Evolutionary conservation across 2,113 vertebrate species (phyloP).

Genomic region (Dasypus novemcinctus): DNA sequence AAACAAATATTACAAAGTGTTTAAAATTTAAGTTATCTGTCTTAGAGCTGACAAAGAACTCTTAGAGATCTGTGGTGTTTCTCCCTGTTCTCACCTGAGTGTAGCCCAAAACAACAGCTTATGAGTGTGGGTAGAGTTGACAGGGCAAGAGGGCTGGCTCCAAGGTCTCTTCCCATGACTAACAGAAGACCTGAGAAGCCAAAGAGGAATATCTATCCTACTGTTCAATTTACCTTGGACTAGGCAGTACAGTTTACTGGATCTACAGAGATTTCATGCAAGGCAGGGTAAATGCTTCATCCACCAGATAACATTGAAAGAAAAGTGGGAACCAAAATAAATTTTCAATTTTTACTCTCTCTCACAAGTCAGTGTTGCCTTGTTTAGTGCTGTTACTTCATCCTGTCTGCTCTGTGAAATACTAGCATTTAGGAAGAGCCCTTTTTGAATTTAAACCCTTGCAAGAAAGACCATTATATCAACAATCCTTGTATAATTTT

Average conservation of each 20-base stretch:
- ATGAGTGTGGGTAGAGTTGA: rapidly evolving
- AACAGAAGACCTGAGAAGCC: background rate
- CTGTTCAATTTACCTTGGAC: background rate
- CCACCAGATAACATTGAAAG: background rate
- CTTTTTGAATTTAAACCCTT: background rate
- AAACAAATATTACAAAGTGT: background rate
- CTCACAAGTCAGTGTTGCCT: background rate
- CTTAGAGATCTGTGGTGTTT: no score
- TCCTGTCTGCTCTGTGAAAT: background rate
- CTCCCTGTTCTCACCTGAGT: background rate
- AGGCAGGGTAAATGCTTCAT: background rate
- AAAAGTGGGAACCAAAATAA: background rate
- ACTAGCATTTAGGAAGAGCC: background rate
- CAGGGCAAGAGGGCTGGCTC: background rate
- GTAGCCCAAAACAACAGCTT: background rate
- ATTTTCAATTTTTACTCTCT: background rate
- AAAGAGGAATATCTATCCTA: no score
- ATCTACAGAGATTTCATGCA: background rate
- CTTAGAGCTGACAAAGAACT: background rate
- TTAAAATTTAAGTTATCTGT: background rate
- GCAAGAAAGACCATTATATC: background rate
- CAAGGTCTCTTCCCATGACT: background rate
- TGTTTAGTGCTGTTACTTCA: background rate
- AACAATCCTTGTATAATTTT: background rate
- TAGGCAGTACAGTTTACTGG: background rate